Evolutionary conservation across 1,140 invertebrate species (phyloP), one percentile per base, ranked within the genome.

Genomic region (Pseudomyrmex cubaensis): DNA sequence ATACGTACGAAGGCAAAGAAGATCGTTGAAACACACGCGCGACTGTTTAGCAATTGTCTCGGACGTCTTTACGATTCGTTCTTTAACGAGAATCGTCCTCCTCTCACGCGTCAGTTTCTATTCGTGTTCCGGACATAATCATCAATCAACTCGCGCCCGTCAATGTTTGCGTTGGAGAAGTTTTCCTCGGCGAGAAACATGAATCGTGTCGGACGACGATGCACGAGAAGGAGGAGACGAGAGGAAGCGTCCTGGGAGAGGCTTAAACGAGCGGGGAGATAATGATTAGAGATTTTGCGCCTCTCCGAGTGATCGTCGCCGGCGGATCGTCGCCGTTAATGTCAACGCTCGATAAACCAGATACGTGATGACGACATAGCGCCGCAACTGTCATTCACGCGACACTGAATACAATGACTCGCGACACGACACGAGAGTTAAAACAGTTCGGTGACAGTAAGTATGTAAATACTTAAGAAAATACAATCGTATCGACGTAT

Each of bases 41-140:
- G 54, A 78, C 56, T 80, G 66, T 80, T 80, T 80, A 80, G 46
- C 66, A n/a, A 80, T 80, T 80, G 76, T 80, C 66, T 72, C 22
- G 44, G 46, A 12, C 44, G 50, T 70, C 44, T 80, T 80, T 80
- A 80, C 76, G 76, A 20, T 70, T 80, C 48, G 76, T 70, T 80
- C 66, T 12, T 80, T 72, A 72, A 80, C 54, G 54, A 80, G 76
- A 72, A 56, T 48, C 54, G 35, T 17, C 9, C 20, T 13, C 12
- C 44, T 70, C 54, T 69, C 52, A 56, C 64, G 20, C 64, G 54
- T 13, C 22, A 64, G 66, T 80, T 15, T 35, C 66, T 56, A 80
- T 80, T 80, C 66, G 44, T 52, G 76, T 80, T 5, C 12, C 66
- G 44, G 46, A 10, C 44, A 80, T 80, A 72, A 80, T 80, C 76